These are phyloP conservation scores for Epistrophe eligans DNA, from an alignment of 2,888 invertebrate genomes.

Conservation along the genomic window DNA sequence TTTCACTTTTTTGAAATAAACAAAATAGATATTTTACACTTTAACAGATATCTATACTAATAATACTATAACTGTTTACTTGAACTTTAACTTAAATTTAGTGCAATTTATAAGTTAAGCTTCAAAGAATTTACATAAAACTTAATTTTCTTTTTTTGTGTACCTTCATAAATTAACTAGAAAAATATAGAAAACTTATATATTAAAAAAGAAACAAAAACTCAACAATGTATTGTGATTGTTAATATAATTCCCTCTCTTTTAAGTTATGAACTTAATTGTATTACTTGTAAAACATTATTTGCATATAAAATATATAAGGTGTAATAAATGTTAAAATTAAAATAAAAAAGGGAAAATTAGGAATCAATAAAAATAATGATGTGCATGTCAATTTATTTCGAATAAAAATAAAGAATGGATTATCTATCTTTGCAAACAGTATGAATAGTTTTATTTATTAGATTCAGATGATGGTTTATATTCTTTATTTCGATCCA, in stretches of 20 bases:
- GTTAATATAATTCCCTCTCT: slow-evolving; percentile 34
- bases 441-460: neutral
- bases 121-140: slow-evolving; percentile 27
- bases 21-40: slow-evolving; percentile 1
- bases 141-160: slow-evolving; percentile 36
- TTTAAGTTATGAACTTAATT: slow-evolving; percentile 36
- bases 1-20: slow-evolving; percentile 37
- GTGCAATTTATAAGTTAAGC: slow-evolving; percentile 68
- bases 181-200: neutral
- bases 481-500: too few species aligned
- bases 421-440: slow-evolving; percentile 4
- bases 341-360: slow-evolving; percentile 33
- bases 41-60: neutral
- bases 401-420: slow-evolving; percentile 68
- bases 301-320: slow-evolving; percentile 16
- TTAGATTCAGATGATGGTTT: neutral
- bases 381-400: slow-evolving; percentile 73
- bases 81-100: slow-evolving; percentile 45
- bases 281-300: slow-evolving; percentile 38
- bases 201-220: slow-evolving; percentile 24
- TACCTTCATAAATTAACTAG: neutral
- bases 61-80: neutral
- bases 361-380: slow-evolving; percentile 25
- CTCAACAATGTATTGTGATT: slow-evolving; percentile 50
- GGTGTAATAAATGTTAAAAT: slow-evolving; percentile 52